Evolutionary conservation across 2,888 invertebrate genomes (phyloP).

Genomic region (Sinohyriopsis cumingii): DNA sequence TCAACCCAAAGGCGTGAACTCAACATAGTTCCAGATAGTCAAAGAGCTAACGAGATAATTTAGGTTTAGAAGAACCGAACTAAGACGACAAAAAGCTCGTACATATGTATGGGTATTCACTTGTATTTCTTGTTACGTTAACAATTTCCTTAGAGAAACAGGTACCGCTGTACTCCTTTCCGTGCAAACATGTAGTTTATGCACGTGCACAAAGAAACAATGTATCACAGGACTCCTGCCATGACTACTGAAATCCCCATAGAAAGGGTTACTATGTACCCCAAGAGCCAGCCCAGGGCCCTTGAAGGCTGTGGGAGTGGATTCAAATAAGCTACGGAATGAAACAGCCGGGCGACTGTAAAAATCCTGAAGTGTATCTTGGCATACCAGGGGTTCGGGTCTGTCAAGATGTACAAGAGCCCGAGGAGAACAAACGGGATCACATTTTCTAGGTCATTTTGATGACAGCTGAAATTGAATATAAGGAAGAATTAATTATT

Average conservation of each 20-base stretch:
- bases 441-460: constrained; percentile 84
- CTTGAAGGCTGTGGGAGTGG: constrained; percentile 78
- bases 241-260: constrained; percentile 71
- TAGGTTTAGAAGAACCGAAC: too few relatives aligned
- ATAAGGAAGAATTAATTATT: not conserved
- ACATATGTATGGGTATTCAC: too few relatives aligned
- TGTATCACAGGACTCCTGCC: constrained; percentile 10
- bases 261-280: constrained; percentile 73
- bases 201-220: not conserved
- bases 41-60: too few relatives aligned
- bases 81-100: too few relatives aligned
- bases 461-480: constrained; percentile 77
- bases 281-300: constrained; percentile 73
- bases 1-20: too few relatives aligned
- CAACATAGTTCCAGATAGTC: too few relatives aligned
- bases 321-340: constrained; percentile 80
- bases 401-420: constrained; percentile 78
- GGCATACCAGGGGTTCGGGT: constrained; percentile 75
- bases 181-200: too few relatives aligned
- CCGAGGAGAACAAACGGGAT: constrained; percentile 79
- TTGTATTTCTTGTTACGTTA: too few relatives aligned
- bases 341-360: constrained; percentile 76
- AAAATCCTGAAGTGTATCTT: constrained; percentile 77
- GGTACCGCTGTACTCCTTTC: too few relatives aligned
- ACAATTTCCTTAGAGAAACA: too few relatives aligned